Evolutionary conservation across 2,113 vertebrate species (phyloP), one percentile per base, ranked within the genome.

Genomic region (Centrocercus urophasianus): DNA sequence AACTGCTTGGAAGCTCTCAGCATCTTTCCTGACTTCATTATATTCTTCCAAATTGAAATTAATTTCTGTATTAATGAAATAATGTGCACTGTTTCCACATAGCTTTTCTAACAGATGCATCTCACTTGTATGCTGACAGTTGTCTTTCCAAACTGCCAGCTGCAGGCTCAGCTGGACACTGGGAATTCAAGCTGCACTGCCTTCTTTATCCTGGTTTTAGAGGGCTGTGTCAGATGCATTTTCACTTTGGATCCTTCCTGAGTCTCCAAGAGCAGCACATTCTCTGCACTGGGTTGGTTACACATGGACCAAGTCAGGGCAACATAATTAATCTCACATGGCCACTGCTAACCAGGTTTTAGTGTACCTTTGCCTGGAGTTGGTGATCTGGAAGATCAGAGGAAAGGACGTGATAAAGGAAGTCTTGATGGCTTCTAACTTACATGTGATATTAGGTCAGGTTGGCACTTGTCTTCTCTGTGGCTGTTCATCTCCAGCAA

Each of bases 1-100:
- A 56, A 69, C 6, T 34, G 65, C 34, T 56, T 79, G 77, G 81
- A 65, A 84, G 45, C 27, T 90, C 52, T 81, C 54, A 43, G 48
- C 57, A 45, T 54, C 36, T 65, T 38, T 88, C 5, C 9, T 47
- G 88, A 10, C 40, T 89, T 69, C 0, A 6, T 48, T 54, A 11
- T 48, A 47, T 65, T 63, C 60, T 83, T 60, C 79, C 92, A 80
- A 83, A 60, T 11, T 48, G 50, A 90, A 89, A 64, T 80, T 50
- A 57, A 90, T 90, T 80, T 83, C 69, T 86, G 42, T 60, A 30
- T 67, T 81, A 81, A 72, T 81, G 81, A 50, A 81, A 27, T 60
- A n/a, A 54, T 10, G 32, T 38, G 48, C 1, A 0, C 12, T 65
- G 86, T 72, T 67, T 86, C 42, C 24, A 56, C 79, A 52, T 71